Evolutionary conservation across 2,888 invertebrate genomes (phyloP).

Genomic region (Lymantria monacha): DNA sequence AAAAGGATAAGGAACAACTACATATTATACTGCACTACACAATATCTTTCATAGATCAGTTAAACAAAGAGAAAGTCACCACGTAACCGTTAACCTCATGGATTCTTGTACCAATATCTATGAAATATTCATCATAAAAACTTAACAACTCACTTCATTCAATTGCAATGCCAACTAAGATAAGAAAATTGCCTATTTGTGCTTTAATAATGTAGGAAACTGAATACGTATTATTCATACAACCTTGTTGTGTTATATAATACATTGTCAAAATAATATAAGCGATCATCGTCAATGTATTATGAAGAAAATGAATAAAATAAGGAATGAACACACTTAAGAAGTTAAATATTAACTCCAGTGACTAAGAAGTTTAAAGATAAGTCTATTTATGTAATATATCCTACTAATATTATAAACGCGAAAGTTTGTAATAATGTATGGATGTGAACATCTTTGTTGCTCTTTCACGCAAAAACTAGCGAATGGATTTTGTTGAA

Average conservation of each 20-base stretch:
- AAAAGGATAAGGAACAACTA: constrained; percentile 6
- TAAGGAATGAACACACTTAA: no score
- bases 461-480: no score
- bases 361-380: no score
- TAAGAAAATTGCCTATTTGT: constrained; percentile 4
- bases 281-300: no score
- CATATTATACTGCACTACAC: constrained; percentile 2
- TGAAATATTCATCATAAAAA: not conserved
- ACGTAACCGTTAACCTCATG: constrained; percentile 18
- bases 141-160: constrained; percentile 4
- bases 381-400: no score
- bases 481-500: no score
- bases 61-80: constrained; percentile 25
- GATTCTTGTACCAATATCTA: not conserved
- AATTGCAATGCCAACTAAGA: constrained; percentile 9
- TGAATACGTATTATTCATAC: constrained; percentile 3
- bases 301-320: no score
- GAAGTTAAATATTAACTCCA: no score
- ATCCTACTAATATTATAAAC: no score
- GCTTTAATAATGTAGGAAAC: not conserved
- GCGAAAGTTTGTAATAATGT: no score
- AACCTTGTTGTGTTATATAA: not conserved
- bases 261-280: constrained; percentile 3
- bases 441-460: no score
- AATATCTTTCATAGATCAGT: constrained; percentile 11